These are phyloP conservation scores for Habrosyne pyritoides DNA, from an alignment of 2,888 invertebrate genomes.

Conservation along the genomic window DNA sequence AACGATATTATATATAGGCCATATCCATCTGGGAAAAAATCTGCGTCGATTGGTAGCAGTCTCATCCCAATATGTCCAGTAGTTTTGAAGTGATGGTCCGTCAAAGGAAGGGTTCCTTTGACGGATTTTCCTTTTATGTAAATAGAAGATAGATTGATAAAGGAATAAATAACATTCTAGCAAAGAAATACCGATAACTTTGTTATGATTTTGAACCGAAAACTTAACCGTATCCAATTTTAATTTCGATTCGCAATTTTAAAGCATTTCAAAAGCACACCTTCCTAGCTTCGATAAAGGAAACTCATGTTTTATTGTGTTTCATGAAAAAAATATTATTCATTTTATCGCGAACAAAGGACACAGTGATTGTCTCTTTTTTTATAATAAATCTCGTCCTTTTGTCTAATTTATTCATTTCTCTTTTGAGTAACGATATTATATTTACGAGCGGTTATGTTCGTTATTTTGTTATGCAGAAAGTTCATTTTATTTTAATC, in stretches of 20 bases:
- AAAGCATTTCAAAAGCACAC: not conserved
- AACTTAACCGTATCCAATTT: not conserved
- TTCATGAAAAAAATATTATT: constrained; percentile 26
- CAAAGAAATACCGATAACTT: no score
- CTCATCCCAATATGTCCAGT: no score
- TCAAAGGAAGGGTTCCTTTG: no score
- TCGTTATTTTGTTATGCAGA: not conserved
- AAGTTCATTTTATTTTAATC: no score
- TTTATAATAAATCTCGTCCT: constrained; percentile 31
- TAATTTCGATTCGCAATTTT: not conserved
- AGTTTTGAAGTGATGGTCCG: no score
- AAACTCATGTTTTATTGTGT: constrained; percentile 25
- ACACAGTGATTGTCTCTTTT: constrained; percentile 29
- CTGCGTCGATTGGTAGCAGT: no score
- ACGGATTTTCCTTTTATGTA: no score
- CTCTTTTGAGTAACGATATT: not conserved
- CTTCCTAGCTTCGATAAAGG: not conserved
- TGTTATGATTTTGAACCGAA: no score
- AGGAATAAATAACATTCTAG: no score
- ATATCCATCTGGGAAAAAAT: no score
- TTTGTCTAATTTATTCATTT: constrained; percentile 26
- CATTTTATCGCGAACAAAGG: constrained; percentile 20
- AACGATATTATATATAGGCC: no score
- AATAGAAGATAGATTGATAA: no score
- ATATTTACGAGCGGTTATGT: not conserved